phyloP scores from a whole-genome alignment of 2,797 vertebrate species.

The Sandelia bainsii region DNA sequence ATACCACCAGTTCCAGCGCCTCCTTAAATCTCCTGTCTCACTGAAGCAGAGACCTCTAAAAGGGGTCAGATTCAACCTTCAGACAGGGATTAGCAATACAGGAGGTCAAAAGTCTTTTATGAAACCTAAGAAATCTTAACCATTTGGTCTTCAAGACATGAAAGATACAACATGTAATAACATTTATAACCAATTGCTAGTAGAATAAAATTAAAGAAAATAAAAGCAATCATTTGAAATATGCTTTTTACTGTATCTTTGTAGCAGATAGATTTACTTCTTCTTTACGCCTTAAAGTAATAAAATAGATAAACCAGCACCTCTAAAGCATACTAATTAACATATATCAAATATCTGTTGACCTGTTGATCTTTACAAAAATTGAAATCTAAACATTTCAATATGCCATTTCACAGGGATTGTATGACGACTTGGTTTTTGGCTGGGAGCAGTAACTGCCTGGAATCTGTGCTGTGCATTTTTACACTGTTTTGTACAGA shows the following conservation, averaged over 20 bases:
- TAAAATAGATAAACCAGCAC: background rate
- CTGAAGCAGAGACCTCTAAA: slow-evolving; percentile 44
- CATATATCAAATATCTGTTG: background rate
- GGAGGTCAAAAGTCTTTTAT: slow-evolving; percentile 7
- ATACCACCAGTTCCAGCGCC: slow-evolving; percentile 67
- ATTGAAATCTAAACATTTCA: background rate
- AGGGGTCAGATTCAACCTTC: slow-evolving; percentile 56
- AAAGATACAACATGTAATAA: background rate
- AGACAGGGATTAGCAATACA: slow-evolving; percentile 23
- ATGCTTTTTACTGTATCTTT: background rate
- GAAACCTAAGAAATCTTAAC: background rate
- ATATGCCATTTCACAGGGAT: background rate
- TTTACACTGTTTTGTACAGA: background rate
- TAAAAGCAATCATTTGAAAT: background rate
- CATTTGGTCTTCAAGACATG: background rate
- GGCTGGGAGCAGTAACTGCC: too few relatives aligned
- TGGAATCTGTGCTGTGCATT: background rate
- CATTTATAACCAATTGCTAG: background rate
- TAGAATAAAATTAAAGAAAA: background rate
- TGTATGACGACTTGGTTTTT: background rate
- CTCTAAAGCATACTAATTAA: background rate
- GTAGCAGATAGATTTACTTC: background rate
- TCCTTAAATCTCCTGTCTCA: slow-evolving; percentile 49
- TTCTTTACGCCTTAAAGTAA: too few relatives aligned
- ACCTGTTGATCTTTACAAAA: background rate